Evolutionary conservation across 2,113 vertebrate species (phyloP).

Genomic region (Gymnorhina tibicen): DNA sequence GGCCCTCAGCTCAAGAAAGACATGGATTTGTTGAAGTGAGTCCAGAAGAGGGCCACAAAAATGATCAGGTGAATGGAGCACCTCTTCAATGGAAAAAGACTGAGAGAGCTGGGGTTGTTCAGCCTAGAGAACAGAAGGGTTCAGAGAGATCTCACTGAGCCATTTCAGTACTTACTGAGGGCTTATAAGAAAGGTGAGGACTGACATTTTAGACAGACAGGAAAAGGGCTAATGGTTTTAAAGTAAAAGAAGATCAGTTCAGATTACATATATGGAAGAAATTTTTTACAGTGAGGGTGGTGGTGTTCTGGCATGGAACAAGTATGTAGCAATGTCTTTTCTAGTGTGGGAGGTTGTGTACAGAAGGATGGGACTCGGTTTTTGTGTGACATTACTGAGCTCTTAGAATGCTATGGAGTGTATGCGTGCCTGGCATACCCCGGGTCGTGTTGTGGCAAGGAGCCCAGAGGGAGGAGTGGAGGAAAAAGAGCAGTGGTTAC

Average conservation of each 20-base stretch:
- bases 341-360: neutral
- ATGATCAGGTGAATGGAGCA: neutral
- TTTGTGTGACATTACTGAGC: neutral
- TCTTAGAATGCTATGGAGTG: neutral
- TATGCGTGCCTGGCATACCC: neutral
- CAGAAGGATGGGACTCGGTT: neutral
- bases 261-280: neutral
- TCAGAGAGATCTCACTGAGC: rapidly evolving
- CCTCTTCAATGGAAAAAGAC: neutral
- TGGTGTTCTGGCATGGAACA: neutral
- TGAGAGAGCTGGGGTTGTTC: neutral
- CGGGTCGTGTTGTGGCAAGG: neutral
- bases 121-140: neutral
- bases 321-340: neutral
- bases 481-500: neutral
- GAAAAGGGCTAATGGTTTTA: neutral
- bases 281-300: neutral
- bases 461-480: neutral
- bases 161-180: neutral
- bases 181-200: neutral
- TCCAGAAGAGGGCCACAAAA: neutral
- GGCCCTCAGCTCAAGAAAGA: neutral
- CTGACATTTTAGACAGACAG: neutral
- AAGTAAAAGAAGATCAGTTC: neutral
- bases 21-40: neutral